Evolutionary conservation across 1,140 invertebrate species (phyloP), one percentile per base, ranked within the genome.

Genomic region (Nymphalis io): DNA sequence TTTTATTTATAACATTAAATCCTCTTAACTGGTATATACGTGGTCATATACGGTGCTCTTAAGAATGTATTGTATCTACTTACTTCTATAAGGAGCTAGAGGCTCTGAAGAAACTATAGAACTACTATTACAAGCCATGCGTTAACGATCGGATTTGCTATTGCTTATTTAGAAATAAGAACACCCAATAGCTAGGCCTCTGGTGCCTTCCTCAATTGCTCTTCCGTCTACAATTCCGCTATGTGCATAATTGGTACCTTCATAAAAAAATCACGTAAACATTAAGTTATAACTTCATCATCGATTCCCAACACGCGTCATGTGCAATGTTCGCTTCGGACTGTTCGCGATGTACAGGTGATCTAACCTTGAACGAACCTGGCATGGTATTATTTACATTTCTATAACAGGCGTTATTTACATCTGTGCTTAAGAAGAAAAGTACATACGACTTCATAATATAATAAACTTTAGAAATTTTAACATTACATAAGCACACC

Each of bases 281-380:
- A 46, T 46, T 15, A 46, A 46, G 13, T 21, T 12, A 51, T 51
- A 51, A 11, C 18, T 20, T 46, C 3, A 51, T 51, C 46, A 51
- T 10, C 20, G 5, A 60, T 60, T 60, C 39, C 18, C 11, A 60
- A 60, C 59, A 53, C 53, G 61, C 53, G 20, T 20, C 59, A 38
- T 64, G 48, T 55, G 21, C 15, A 40, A 40, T 55, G 20, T 63
- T 63, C 21, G 18, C 40, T 39, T 21, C 42, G 58, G 10, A 13
- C 5, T 3, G 40, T 6, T 21, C 33, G 18, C 38, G 20, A 16
- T 20, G 33, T 16, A 61, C 13, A 4, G 39, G 12, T 23, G 12
- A 23, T 64, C 6, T 33, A 55, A 40, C 62, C 62, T 64, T 64
- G 62, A 64, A 55, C 48, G 46, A 27, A 16, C 62, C 21, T 20